phyloP scores from a whole-genome alignment of 1,140 invertebrate species.

The Acromyrmex charruanus region DNA sequence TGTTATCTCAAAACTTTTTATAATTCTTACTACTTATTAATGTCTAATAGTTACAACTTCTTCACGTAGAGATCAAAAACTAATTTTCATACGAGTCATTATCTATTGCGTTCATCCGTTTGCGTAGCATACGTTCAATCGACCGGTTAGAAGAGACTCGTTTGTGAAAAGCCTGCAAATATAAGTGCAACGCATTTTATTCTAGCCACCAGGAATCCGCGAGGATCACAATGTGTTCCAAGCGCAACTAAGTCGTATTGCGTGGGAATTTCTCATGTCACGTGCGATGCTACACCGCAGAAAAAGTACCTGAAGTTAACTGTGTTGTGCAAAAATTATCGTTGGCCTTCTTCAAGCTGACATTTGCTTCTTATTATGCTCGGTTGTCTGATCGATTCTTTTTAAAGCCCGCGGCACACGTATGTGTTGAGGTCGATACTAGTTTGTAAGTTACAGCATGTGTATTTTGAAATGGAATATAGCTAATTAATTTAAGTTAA shows the following conservation, averaged over 20 bases:
- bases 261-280: constrained; percentile 1
- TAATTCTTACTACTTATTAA: constrained; percentile 17
- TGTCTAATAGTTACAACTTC: background rate
- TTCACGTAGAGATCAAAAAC: background rate
- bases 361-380: constrained; percentile 1
- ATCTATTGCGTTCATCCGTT: constrained; percentile 1
- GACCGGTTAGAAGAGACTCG: constrained; percentile 1
- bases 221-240: constrained; percentile 45
- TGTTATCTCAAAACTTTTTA: background rate
- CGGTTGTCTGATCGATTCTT: background rate
- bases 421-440: background rate
- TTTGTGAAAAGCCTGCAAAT: background rate
- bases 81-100: constrained; percentile 1
- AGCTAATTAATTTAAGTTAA: constrained; percentile 14
- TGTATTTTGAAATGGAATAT: background rate
- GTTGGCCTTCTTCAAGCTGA: background rate
- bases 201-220: background rate
- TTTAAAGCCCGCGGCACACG: constrained; percentile 5
- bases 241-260: background rate
- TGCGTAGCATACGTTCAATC: background rate
- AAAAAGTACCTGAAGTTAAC: background rate
- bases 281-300: background rate
- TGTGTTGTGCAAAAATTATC: constrained; percentile 11
- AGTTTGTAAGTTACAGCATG: background rate
- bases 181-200: background rate